phyloP scores from a whole-genome alignment of 2,797 vertebrate species.

The Aulostomus chinensis region DNA sequence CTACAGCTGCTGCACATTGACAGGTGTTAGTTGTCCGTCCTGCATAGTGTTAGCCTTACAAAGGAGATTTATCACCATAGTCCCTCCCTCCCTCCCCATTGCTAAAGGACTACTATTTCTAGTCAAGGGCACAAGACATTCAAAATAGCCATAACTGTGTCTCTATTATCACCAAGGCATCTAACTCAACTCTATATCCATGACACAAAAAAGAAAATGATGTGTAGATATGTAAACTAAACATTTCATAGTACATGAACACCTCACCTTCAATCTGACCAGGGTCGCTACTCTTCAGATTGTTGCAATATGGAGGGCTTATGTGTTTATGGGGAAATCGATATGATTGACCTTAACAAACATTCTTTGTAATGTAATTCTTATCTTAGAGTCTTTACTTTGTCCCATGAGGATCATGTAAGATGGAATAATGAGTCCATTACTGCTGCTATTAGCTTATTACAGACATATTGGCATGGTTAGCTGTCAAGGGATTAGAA shows the following conservation, averaged over 20 bases:
- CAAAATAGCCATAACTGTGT: constrained; percentile 47
- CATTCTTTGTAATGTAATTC: constrained; percentile 17
- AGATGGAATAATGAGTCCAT: too few relatives aligned
- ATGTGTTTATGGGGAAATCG: constrained; percentile 31
- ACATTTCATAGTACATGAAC: background rate
- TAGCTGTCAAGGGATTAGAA: too few relatives aligned
- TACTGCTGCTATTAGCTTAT: too few relatives aligned
- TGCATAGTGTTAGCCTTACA: constrained; percentile 26
- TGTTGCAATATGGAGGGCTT: constrained; percentile 3
- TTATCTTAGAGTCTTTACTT: background rate
- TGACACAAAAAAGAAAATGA: background rate
- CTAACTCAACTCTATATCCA: background rate
- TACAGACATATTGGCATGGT: too few relatives aligned
- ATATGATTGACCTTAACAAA: constrained; percentile 31
- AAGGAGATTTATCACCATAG: constrained; percentile 47
- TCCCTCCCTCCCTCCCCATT: constrained; percentile 6
- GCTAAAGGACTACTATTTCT: constrained; percentile 55
- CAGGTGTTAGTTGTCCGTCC: constrained; percentile 35
- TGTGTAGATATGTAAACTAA: background rate
- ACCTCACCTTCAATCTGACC: background rate
- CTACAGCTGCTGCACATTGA: constrained; percentile 45
- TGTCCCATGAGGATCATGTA: background rate
- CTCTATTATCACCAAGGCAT: constrained; percentile 48
- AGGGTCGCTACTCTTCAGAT: background rate
- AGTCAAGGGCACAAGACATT: constrained; percentile 63